phyloP scores from a whole-genome alignment of 1,140 invertebrate genomes.

The Scaptomyza graminum region DNA sequence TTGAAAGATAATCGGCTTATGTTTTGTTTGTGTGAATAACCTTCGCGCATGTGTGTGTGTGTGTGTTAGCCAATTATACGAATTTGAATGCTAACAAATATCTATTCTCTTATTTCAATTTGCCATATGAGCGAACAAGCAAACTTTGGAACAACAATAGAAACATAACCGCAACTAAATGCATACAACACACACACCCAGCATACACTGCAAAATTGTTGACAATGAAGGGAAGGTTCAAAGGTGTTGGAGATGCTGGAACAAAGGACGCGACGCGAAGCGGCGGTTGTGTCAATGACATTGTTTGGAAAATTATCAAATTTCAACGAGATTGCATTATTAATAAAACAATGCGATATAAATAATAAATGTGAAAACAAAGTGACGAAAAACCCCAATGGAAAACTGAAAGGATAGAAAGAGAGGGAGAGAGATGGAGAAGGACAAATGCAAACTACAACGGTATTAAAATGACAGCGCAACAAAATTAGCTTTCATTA shows the following conservation, averaged over 20 bases:
- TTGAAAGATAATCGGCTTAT: too few relatives aligned
- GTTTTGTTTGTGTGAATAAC: too few relatives aligned
- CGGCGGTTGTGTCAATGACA: slow-evolving; percentile 52
- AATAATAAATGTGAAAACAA: slow-evolving; percentile 62
- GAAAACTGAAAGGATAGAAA: background rate
- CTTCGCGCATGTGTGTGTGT: too few relatives aligned
- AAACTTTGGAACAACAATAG: background rate
- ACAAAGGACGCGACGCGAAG: slow-evolving; percentile 10
- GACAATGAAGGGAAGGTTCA: background rate
- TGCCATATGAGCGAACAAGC: background rate
- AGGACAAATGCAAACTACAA: background rate
- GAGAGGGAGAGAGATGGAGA: too few relatives aligned
- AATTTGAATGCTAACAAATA: too few relatives aligned
- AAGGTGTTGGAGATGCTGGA: too few relatives aligned
- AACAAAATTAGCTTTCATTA: slow-evolving; percentile 8
- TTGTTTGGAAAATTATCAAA: slow-evolving; percentile 63
- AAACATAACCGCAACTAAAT: slow-evolving; percentile 15
- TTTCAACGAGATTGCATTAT: slow-evolving; percentile 70
- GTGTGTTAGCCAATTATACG: too few relatives aligned
- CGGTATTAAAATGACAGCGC: slow-evolving; percentile 4
- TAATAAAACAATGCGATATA: slow-evolving; percentile 58
- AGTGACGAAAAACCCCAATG: slow-evolving; percentile 25
- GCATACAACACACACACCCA: slow-evolving; percentile 23
- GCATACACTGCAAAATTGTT: slow-evolving; percentile 7
- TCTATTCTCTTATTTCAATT: background rate